A percentile compares a stretch with the other conserved stretches of the same genome.
Conservation (phyloP, 2,113 vertebrate species). For the Herpetotheres cachinnans region DNA sequence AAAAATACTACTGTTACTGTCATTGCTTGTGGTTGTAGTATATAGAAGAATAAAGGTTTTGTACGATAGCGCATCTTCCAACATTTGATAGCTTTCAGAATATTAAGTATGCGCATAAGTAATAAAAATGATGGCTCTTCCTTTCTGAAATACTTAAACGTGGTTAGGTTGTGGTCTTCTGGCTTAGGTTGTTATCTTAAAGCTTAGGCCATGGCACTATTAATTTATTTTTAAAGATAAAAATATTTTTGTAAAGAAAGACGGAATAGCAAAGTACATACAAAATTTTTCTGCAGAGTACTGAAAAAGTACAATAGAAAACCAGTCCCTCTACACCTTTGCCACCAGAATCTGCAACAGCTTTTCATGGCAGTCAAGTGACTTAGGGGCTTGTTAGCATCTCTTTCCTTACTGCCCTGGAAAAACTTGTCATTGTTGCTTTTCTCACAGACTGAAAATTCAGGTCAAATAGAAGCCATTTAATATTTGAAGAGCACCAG, state of each 20-base stretch:
- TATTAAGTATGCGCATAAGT: background rate
- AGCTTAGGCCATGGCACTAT: background rate
- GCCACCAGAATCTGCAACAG: background rate
- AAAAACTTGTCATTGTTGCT: background rate
- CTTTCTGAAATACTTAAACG: background rate
- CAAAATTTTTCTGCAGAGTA: background rate
- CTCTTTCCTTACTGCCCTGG: background rate
- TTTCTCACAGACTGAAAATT: background rate
- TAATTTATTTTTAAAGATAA: background rate
- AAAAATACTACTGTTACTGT: background rate
- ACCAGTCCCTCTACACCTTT: background rate
- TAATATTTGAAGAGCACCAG: background rate
- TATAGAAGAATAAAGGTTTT: background rate
- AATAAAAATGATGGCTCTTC: background rate
- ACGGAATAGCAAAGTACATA: background rate
- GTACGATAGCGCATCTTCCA: background rate
- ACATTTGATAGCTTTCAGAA: background rate
- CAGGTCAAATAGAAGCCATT: constrained; percentile 8
- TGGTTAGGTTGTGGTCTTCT: background rate
- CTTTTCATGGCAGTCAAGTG: background rate
- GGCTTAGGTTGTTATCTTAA: background rate
- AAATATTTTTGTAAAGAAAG: background rate
- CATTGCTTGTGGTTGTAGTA: background rate
- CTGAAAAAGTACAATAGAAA: background rate
- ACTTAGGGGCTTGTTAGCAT: background rate